Base-by-base conservation (phyloP, 92 coral and sea anemone species). In the Meandrina meandrites region DNA sequence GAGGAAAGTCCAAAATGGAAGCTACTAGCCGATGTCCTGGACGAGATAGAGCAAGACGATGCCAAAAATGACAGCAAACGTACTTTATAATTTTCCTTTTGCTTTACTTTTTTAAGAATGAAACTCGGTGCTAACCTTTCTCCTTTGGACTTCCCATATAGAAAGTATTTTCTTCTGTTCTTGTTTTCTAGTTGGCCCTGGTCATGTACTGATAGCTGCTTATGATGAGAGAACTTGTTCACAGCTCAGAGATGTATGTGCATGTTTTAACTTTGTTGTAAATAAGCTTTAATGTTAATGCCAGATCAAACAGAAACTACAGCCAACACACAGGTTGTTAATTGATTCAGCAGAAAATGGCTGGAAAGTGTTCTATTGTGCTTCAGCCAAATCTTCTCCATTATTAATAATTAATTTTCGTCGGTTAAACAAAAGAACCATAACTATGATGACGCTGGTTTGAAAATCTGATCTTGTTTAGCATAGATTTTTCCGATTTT, bases 1-100 rank as follows among this genome's bases (percentile, higher is more conserved):
- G 99, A 97, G 35, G 98, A 96, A 81, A 97, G 99, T 86, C 99
- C 99, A 1, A 97, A 97, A 70, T 97, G 99, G 98, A 95, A 93
- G 82, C 78, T 93, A 47, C 82, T 97, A 17, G 91, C 92, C 8
- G 98, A 93, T 47, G 94, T 97, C 53, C 60, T 97, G 86, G 96
- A 95, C 37, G 99, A 97, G 81, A 94, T 97, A 67, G 98, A 95
- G 70, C 88, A 87, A 53, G 96, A 86, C 64, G 94, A 97, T 71
- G 90, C 95, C 16, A 88, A 92, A 64, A 90, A 93, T 73, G 86
- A 89, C 60, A 48, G 28, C 78, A 87, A 84, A 47, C 87, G 98
- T 94, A 89, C 69, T 50, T 79, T 21, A 53, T 9, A 19, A 28
- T 68, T 19, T 62, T 81, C 19, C 0, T 30, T 27, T 2, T 27